phyloP scores from a whole-genome alignment of 2,888 invertebrate species.

The Lordiphosa andalusiaca region DNA sequence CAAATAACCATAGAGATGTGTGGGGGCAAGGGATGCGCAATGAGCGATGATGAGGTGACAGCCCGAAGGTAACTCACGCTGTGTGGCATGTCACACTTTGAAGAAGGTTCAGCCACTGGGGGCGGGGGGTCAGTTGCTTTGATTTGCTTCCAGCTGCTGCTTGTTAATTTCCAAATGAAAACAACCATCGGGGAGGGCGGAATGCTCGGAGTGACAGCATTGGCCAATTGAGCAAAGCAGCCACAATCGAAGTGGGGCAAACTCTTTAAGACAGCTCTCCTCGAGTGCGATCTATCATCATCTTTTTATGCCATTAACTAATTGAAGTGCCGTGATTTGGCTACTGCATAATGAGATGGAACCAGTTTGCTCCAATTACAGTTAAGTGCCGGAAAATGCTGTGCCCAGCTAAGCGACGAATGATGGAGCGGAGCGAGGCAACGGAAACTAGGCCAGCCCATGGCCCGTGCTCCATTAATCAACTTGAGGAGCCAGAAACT shows the following conservation, averaged over 20 bases:
- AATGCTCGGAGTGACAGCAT: slow-evolving; percentile 37
- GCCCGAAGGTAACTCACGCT: slow-evolving; percentile 43
- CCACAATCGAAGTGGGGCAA: slow-evolving; percentile 28
- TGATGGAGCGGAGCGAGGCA: slow-evolving; percentile 43
- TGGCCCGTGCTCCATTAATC: slow-evolving; percentile 56
- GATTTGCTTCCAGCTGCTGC: slow-evolving; percentile 29
- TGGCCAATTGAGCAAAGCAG: slow-evolving; percentile 9
- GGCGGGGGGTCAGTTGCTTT: slow-evolving; percentile 46
- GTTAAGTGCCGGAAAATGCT: slow-evolving; percentile 70
- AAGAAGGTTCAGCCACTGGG: background rate
- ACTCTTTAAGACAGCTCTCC: background rate
- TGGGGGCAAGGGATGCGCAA: slow-evolving; percentile 2
- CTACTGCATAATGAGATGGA: slow-evolving; percentile 64
- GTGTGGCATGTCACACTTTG: slow-evolving; percentile 36
- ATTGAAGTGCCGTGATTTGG: slow-evolving; percentile 70
- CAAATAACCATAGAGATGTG: slow-evolving; percentile 35
- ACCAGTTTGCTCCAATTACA: slow-evolving; percentile 66
- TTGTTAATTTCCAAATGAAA: slow-evolving; percentile 39
- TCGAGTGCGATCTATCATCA: slow-evolving; percentile 38
- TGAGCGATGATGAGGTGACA: slow-evolving; percentile 8
- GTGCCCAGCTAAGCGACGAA: slow-evolving; percentile 47
- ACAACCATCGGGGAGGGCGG: background rate
- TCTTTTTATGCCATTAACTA: slow-evolving; percentile 63
- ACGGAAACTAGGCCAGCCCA: slow-evolving; percentile 27
- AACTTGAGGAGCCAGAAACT: slow-evolving; percentile 45